A percentile compares a stretch with the other conserved stretches of the same genome.
Evolutionary conservation across 23 tunicate species (phyloP).

Genomic region (Phallusia fumigata): DNA sequence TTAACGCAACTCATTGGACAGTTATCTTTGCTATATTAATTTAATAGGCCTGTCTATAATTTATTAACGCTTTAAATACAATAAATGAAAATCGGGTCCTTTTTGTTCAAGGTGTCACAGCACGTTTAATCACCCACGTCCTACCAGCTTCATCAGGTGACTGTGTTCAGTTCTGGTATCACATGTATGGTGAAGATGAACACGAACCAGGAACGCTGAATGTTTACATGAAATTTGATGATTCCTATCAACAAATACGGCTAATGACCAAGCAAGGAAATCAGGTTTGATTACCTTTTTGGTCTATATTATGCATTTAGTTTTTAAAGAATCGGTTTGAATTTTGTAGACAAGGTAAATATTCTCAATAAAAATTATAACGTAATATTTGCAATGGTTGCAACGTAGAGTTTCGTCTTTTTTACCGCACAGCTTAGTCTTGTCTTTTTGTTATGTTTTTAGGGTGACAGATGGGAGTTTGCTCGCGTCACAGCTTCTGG

Average conservation of each 20-base stretch:
- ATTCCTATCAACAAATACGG: slow-evolving; percentile 1
- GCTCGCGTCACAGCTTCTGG: slow-evolving; percentile 53
- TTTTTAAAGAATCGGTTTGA: not conserved
- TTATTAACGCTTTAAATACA: no score
- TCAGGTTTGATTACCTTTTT: slow-evolving; percentile 48
- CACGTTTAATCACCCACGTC: slow-evolving; percentile 68
- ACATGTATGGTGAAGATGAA: slow-evolving; percentile 72
- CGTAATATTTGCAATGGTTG: no score
- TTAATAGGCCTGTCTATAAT: no score
- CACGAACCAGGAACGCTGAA: slow-evolving; percentile 81
- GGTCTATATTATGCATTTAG: no score
- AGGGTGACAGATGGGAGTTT: slow-evolving; percentile 78
- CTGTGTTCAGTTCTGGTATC: slow-evolving; percentile 88
- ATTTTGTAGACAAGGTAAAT: not conserved
- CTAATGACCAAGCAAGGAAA: slow-evolving; percentile 64
- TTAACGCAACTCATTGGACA: no score
- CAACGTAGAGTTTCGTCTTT: no score
- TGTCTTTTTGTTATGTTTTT: no score
- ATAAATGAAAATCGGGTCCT: no score
- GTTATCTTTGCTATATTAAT: no score
- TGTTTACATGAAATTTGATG: slow-evolving; percentile 50
- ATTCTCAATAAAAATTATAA: not conserved
- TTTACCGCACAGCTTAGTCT: no score
- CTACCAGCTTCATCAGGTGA: slow-evolving; percentile 44
- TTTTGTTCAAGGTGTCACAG: slow-evolving; percentile 36